phyloP scores from a whole-genome alignment of 2,113 vertebrate genomes.

The Microcebus murinus region DNA sequence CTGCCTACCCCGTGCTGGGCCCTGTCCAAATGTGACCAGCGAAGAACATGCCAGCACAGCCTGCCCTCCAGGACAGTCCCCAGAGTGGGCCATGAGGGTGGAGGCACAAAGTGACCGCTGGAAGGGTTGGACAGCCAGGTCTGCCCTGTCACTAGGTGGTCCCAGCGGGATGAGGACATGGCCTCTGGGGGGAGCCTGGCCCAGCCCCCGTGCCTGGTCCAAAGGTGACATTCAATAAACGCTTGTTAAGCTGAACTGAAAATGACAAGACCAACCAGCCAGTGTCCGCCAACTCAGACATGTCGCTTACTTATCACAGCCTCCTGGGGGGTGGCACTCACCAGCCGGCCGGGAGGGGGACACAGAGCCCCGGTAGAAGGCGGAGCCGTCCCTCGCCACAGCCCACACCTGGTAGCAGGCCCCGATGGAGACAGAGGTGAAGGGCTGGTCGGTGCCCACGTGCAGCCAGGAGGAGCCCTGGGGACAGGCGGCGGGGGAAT shows the following conservation, averaged over 20 bases:
- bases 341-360: conserved; percentile 92
- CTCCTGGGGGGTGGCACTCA: conserved; percentile 69
- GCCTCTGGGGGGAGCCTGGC: not conserved
- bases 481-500: rapidly evolving
- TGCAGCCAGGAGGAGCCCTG: conserved; percentile 98
- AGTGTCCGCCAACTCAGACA: no score
- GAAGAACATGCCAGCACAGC: not conserved
- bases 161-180: rapidly evolving
- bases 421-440: conserved; percentile 94
- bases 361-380: conserved; percentile 95
- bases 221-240: rapidly evolving
- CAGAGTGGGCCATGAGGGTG: not conserved
- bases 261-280: rapidly evolving
- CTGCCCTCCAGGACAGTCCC: rapidly evolving
- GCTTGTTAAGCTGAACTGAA: rapidly evolving
- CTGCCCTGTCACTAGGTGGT: rapidly evolving
- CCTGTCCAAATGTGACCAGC: not conserved
- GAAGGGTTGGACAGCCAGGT: no score
- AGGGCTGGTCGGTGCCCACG: conserved; percentile 96
- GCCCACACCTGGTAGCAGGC: conserved; percentile 95
- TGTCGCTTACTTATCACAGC: not conserved
- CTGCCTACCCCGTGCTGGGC: no score
- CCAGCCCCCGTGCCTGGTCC: rapidly evolving
- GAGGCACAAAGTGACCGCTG: not conserved
- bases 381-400: conserved; percentile 94